These are phyloP conservation scores for Xestia c-nigrum DNA, from an alignment of 2,888 invertebrate species.

Conservation along the genomic window DNA sequence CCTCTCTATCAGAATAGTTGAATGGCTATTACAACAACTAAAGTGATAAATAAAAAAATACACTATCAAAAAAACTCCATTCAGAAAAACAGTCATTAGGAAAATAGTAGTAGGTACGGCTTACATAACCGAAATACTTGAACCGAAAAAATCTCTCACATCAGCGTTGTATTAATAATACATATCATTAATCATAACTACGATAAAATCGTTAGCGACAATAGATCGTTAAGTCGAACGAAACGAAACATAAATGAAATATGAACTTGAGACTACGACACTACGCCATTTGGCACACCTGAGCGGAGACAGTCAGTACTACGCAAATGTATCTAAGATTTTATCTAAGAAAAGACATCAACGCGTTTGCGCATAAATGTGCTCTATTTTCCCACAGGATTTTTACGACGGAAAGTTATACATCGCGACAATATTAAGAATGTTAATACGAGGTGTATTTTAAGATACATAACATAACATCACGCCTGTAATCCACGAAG, in stretches of 20 bases:
- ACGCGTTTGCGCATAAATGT: constrained; percentile 54
- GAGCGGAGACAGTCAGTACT: constrained; percentile 17
- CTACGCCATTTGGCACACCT: constrained; percentile 35
- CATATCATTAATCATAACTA: constrained; percentile 63
- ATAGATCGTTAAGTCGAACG: constrained; percentile 63
- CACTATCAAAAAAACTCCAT: neutral
- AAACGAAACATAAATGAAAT: constrained; percentile 42
- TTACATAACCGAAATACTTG: constrained; percentile 37
- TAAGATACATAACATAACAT: neutral
- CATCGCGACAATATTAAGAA: constrained; percentile 2
- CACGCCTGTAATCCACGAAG: too few relatives aligned
- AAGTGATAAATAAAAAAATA: constrained; percentile 12
- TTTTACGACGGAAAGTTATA: constrained; percentile 11
- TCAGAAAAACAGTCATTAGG: constrained; percentile 28
- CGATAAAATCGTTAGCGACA: constrained; percentile 66
- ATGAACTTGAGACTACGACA: constrained; percentile 37
- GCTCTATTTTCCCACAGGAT: constrained; percentile 6
- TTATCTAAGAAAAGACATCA: constrained; percentile 68
- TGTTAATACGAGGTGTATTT: neutral
- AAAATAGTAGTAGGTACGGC: constrained; percentile 12
- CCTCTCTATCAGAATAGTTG: neutral
- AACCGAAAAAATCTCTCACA: constrained; percentile 52
- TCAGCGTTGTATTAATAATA: constrained; percentile 55
- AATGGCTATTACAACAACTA: neutral
- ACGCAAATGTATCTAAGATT: constrained; percentile 47